phyloP scores from a whole-genome alignment of 2,797 vertebrate genomes.

The Notolabrus celidotus region DNA sequence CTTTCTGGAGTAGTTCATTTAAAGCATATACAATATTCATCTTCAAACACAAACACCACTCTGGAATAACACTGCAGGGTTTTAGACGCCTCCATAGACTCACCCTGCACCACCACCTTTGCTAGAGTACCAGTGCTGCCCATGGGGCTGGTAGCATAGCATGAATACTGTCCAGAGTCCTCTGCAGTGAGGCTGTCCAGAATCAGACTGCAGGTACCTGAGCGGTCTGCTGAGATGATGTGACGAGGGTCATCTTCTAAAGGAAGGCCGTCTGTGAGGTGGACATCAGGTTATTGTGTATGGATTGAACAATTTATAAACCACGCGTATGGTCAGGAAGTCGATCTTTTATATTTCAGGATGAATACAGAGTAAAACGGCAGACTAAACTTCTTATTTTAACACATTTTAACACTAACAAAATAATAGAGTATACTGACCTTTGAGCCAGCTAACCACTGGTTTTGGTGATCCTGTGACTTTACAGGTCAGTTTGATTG shows the following conservation, averaged over 20 bases:
- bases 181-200: conserved; percentile 88
- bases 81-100: conserved; percentile 40
- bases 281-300: background rate
- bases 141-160: conserved; percentile 90
- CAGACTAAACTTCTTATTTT: background rate
- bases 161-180: conserved; percentile 95
- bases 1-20: background rate
- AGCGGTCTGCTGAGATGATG: conserved; percentile 92
- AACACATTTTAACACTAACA: background rate
- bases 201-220: conserved; percentile 91
- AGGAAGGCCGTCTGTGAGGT: conserved; percentile 87
- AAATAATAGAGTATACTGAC: conserved; percentile 69
- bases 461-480: conserved; percentile 92
- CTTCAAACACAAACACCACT: background rate
- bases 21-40: background rate
- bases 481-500: conserved; percentile 93
- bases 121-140: conserved; percentile 91
- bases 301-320: background rate
- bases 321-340: background rate
- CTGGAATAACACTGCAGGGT: background rate
- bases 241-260: conserved; percentile 94
- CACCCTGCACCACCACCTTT: conserved; percentile 93
- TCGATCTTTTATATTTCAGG: too few species aligned
- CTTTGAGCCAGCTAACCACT: conserved; percentile 93
- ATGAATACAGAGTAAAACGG: background rate